Conservation (phyloP, 2,888 invertebrate species). For the Acleris sparsana region DNA sequence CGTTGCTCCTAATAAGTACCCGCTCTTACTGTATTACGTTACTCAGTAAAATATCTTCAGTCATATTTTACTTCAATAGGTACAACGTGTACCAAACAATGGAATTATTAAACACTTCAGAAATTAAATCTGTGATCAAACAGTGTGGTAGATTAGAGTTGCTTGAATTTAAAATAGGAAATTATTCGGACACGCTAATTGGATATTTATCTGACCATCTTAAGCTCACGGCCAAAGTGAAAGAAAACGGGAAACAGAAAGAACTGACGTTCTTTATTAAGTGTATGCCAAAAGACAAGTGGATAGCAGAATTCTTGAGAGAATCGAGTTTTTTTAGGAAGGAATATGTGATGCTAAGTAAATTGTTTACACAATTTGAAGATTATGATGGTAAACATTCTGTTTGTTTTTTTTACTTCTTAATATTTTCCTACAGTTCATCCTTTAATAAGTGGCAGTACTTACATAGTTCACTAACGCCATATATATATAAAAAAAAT, state of each 20-base stretch:
- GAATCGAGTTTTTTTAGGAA: slow-evolving; percentile 65
- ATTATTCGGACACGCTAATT: slow-evolving; percentile 59
- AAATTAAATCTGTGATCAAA: slow-evolving; percentile 55
- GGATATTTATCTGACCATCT: slow-evolving; percentile 74
- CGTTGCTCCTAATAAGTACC: no score
- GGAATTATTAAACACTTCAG: slow-evolving; percentile 55
- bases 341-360: slow-evolving; percentile 63
- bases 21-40: no score
- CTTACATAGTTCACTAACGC: no score
- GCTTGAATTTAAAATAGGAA: slow-evolving; percentile 53
- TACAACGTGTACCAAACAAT: slow-evolving; percentile 42
- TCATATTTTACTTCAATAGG: neutral
- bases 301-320: slow-evolving; percentile 67
- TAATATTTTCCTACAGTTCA: no score
- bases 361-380: slow-evolving; percentile 60
- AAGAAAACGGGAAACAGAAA: slow-evolving; percentile 42
- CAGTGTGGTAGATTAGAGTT: slow-evolving; percentile 48
- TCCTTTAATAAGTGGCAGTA: no score
- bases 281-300: slow-evolving; percentile 78
- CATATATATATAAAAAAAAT: no score
- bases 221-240: slow-evolving; percentile 54
- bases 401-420: neutral
- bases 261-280: slow-evolving; percentile 83
- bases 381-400: slow-evolving; percentile 53
- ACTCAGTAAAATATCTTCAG: no score